Evolutionary conservation across 2,888 invertebrate species (phyloP).

Genomic region (Micropterix aruncella): DNA sequence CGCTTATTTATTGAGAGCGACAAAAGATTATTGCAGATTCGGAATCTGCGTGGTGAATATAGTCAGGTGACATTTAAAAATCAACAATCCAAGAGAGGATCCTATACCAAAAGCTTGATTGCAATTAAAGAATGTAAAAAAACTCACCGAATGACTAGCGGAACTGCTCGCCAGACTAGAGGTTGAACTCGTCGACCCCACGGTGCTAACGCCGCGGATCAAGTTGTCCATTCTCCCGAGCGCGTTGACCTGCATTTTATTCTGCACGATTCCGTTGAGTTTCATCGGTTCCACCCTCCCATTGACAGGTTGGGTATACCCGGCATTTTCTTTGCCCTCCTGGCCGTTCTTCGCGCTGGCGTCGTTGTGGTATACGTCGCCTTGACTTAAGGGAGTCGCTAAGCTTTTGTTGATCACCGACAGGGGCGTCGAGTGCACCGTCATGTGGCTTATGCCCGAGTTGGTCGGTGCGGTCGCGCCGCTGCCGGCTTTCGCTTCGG

Average conservation of each 20-base stretch:
- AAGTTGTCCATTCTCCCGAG: conserved; percentile 6
- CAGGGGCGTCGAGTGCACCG: conserved; percentile 37
- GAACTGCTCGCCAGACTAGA: conserved; percentile 28
- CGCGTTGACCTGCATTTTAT: background rate
- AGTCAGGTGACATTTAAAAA: no score
- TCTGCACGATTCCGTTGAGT: conserved; percentile 4
- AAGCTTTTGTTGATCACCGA: conserved; percentile 48
- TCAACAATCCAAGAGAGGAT: no score
- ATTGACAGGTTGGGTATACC: conserved; percentile 33
- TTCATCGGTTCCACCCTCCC: conserved; percentile 5
- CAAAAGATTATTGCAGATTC: no score
- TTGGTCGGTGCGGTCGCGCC: conserved; percentile 16
- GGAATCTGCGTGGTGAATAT: no score
- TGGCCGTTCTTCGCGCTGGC: conserved; percentile 36
- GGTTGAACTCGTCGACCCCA: conserved; percentile 30
- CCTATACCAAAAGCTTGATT: conserved; percentile 1
- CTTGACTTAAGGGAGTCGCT: conserved; percentile 48
- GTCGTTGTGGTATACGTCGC: conserved; percentile 35
- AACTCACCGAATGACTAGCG: conserved; percentile 34
- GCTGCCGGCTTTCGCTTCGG: conserved; percentile 9
- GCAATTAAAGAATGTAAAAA: background rate
- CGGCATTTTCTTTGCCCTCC: conserved; percentile 39
- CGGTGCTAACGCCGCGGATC: conserved; percentile 10
- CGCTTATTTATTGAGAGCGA: no score
- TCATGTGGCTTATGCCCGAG: conserved; percentile 36